Evolutionary conservation across 92 coral and sea anemone genomes (phyloP).

Genomic region (Epizoanthus ramosus): DNA sequence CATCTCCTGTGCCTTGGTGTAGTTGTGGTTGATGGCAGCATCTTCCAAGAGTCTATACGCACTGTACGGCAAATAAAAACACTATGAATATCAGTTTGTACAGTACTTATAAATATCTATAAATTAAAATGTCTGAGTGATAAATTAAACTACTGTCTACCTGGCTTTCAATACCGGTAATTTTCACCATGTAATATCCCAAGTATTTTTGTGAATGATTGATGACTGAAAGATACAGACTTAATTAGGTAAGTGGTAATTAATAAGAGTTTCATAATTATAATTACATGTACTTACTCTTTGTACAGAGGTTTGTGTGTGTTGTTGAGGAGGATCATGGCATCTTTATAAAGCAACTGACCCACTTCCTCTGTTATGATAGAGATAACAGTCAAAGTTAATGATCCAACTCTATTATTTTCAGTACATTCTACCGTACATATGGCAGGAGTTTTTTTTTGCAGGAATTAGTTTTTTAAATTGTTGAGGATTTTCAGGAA

Average conservation of each 20-base stretch:
- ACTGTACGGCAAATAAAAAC: slow-evolving; percentile 30
- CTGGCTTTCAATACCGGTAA: neutral
- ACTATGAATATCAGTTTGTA: neutral
- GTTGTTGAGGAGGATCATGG: slow-evolving; percentile 76
- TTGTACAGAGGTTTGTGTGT: slow-evolving; percentile 80
- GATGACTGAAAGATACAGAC: no score
- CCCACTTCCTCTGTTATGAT: slow-evolving; percentile 81
- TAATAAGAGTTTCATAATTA: no score
- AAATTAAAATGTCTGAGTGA: neutral
- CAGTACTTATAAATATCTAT: neutral
- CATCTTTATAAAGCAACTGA: slow-evolving; percentile 81
- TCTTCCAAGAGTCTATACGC: slow-evolving; percentile 86
- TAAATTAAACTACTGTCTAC: no score
- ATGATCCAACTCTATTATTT: neutral
- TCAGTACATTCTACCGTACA: neutral
- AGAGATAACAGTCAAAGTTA: neutral
- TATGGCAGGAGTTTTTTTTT: no score
- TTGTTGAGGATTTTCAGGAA: no score
- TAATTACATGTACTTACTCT: slow-evolving; percentile 62
- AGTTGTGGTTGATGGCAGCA: slow-evolving; percentile 84
- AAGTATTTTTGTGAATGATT: no score
- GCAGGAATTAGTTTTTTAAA: no score
- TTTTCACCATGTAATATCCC: neutral
- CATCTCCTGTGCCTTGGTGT: slow-evolving; percentile 86
- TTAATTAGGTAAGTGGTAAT: no score